These are phyloP conservation scores for Carcharodon carcharias DNA, from an alignment of 2,797 vertebrate genomes.

Conservation along the genomic window DNA sequence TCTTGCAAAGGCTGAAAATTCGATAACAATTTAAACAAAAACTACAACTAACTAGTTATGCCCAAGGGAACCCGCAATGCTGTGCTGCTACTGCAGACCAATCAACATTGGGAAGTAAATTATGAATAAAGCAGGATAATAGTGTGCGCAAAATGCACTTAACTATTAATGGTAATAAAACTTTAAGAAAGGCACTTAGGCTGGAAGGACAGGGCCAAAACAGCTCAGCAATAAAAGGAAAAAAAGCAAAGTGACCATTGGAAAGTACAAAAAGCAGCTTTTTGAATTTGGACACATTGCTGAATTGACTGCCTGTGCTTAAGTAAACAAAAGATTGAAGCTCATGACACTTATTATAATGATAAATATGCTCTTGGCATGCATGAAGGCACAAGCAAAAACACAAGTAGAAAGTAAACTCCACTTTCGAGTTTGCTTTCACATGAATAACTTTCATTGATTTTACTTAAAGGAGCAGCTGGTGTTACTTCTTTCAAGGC, in stretches of 20 bases:
- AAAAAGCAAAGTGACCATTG: not conserved
- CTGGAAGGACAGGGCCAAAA: not conserved
- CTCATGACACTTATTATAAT: not conserved
- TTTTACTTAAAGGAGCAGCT: not conserved
- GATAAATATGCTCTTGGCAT: not conserved
- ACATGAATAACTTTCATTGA: not conserved
- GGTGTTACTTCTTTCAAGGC: not conserved
- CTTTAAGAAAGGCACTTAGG: not conserved
- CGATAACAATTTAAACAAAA: not conserved
- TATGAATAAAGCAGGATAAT: not conserved
- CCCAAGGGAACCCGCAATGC: not conserved
- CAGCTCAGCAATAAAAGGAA: not conserved
- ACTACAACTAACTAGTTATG: not conserved
- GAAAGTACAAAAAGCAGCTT: not conserved
- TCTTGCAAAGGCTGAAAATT: not conserved
- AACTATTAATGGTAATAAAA: not conserved
- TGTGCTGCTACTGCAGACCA: not conserved
- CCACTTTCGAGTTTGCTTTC: not conserved
- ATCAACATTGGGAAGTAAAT: not conserved
- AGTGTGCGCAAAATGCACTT: not conserved
- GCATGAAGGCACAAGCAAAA: not conserved
- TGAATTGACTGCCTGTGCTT: not conserved
- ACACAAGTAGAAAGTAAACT: not conserved
- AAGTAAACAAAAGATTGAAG: not conserved
- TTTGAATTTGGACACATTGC: not conserved